Conservation (phyloP, 2,797 vertebrate genomes). For the Myoxocephalus aenaeus region DNA sequence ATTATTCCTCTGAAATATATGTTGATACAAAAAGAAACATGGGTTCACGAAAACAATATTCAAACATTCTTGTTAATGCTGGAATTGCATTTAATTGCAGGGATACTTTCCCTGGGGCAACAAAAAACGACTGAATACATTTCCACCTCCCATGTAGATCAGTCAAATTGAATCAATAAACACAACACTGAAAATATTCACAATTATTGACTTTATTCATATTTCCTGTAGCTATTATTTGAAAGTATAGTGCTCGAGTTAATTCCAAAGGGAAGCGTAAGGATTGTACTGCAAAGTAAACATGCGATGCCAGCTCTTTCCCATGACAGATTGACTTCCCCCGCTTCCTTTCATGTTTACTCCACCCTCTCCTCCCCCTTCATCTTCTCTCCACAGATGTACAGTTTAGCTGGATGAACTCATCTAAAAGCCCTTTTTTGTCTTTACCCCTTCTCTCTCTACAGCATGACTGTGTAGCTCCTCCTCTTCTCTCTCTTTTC, state of each 20-base stretch:
- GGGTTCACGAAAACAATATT: not conserved
- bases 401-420: slow-evolving; percentile 79
- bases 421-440: slow-evolving; percentile 84
- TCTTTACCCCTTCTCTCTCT: slow-evolving; percentile 80
- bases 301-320: slow-evolving; percentile 14
- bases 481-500: slow-evolving; percentile 81
- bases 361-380: slow-evolving; percentile 34
- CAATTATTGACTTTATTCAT: not conserved
- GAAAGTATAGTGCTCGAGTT: not conserved
- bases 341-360: slow-evolving; percentile 35
- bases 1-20: not conserved
- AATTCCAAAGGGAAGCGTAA: not conserved
- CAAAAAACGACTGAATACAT: not conserved
- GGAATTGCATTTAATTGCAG: not conserved
- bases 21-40: not conserved
- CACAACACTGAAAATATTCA: not conserved
- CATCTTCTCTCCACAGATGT: slow-evolving; percentile 83
- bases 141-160: not conserved
- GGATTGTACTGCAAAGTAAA: slow-evolving; percentile 4
- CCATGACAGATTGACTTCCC: slow-evolving; percentile 1
- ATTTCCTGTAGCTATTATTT: not conserved
- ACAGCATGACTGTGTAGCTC: slow-evolving; percentile 87
- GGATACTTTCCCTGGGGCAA: not conserved
- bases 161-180: slow-evolving; percentile 4
- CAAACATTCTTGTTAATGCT: not conserved